Percentiles rank a stretch among this genome's conserved stretches.
Conservation (phyloP, 2,797 vertebrate species). For the Phataginus tricuspis region DNA sequence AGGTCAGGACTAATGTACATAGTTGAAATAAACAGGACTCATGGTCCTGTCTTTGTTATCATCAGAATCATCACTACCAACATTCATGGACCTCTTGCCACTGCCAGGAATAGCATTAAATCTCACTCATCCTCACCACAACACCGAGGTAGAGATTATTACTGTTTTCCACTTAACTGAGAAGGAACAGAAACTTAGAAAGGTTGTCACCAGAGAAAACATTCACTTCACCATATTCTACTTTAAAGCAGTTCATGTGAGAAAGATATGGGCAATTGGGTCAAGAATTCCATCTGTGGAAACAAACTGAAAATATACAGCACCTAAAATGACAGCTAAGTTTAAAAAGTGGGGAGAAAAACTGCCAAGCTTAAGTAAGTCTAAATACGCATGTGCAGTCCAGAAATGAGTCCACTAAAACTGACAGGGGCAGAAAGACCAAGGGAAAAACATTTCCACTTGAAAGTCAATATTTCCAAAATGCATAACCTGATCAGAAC, state of each 20-base stretch:
- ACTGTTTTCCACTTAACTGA: not conserved
- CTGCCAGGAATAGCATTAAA: not conserved
- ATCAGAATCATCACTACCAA: not conserved
- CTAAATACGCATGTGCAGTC: not conserved
- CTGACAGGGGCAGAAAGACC: not conserved
- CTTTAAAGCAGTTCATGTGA: not conserved
- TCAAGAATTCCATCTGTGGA: not conserved
- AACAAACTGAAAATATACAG: not conserved
- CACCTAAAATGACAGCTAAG: not conserved
- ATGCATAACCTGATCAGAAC: not conserved
- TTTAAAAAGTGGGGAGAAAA: not conserved
- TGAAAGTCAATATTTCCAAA: not conserved
- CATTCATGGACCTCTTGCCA: not conserved
- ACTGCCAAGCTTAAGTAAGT: not conserved
- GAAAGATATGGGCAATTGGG: not conserved
- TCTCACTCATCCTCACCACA: not conserved
- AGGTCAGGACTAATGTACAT: rapidly evolving
- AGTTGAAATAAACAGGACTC: not conserved
- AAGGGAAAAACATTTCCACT: not conserved
- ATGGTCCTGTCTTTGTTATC: not conserved
- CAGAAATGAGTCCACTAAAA: not conserved
- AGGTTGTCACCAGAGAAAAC: not conserved
- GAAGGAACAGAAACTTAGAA: constrained; percentile 3
- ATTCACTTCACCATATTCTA: not conserved
- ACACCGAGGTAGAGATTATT: not conserved